A percentile compares a stretch with the other conserved stretches of the same genome.
Conservation (phyloP, 2,113 vertebrate species). For the Dermatemys mawii region DNA sequence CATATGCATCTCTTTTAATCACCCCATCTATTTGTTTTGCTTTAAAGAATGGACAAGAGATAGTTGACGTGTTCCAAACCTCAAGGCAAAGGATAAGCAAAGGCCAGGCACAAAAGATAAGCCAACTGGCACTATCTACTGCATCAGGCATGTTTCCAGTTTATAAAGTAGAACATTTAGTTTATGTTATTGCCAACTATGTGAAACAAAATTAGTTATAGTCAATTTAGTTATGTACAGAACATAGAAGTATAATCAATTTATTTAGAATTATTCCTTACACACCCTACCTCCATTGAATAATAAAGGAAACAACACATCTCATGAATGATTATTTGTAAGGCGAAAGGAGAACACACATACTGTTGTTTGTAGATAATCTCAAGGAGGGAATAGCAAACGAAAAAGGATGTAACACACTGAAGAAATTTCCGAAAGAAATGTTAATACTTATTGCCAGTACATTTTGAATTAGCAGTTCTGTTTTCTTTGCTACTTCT, state of each 20-base stretch:
- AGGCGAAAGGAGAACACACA: neutral
- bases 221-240: conserved; percentile 31
- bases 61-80: conserved; percentile 39
- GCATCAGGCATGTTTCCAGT: conserved; percentile 44
- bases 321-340: conserved; percentile 19
- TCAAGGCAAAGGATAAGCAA: conserved; percentile 36
- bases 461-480: conserved; percentile 30
- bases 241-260: conserved; percentile 43
- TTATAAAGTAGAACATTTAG: conserved; percentile 54
- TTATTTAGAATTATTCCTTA: conserved; percentile 34
- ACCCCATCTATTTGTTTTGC: conserved; percentile 15
- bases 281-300: neutral
- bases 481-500: conserved; percentile 30
- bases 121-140: conserved; percentile 64
- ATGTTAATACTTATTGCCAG: neutral
- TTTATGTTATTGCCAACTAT: conserved; percentile 31
- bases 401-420: neutral
- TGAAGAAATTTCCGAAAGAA: conserved; percentile 31
- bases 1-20: conserved; percentile 8
- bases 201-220: conserved; percentile 56
- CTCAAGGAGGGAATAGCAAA: conserved; percentile 30
- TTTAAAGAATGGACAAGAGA: conserved; percentile 29
- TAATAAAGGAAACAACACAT: neutral
- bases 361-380: neutral
- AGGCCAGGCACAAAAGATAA: conserved; percentile 39